These are phyloP conservation scores for Oreochromis mossambicus DNA, from an alignment of 2,797 vertebrate species.

Conservation along the genomic window DNA sequence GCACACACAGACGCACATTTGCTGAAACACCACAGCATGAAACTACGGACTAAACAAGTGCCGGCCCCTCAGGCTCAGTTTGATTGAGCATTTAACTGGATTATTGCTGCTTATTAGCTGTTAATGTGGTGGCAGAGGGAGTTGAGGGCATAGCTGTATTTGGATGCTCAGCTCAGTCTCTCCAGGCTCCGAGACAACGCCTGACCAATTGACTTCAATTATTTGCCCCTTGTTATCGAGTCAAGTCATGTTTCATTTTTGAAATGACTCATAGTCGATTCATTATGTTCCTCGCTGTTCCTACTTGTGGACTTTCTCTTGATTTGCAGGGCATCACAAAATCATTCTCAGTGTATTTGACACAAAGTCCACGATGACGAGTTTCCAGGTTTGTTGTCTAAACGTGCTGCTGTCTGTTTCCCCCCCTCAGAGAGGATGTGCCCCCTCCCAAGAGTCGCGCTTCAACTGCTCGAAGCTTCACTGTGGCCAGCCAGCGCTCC, in stretches of 20 bases:
- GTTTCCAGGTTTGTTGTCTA: not conserved
- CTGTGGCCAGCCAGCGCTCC: constrained; percentile 92
- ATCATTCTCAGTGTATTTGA: not conserved
- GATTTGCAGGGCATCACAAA: not conserved
- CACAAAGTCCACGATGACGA: not conserved
- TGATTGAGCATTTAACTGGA: constrained; percentile 75
- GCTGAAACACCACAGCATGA: constrained; percentile 30
- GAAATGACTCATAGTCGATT: constrained; percentile 23
- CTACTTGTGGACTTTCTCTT: not conserved
- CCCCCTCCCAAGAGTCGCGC: constrained; percentile 93
- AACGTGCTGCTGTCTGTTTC: not conserved
- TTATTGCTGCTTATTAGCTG: constrained; percentile 73
- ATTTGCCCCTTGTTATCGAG: constrained; percentile 29
- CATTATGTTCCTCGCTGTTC: not conserved
- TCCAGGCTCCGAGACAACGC: constrained; percentile 29
- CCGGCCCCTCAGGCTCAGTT: constrained; percentile 54
- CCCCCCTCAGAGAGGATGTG: constrained; percentile 87
- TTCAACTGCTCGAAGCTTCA: constrained; percentile 92
- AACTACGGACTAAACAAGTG: constrained; percentile 29
- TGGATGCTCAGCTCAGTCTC: constrained; percentile 27
- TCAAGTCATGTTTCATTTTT: constrained; percentile 37
- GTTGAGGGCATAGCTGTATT: constrained; percentile 31
- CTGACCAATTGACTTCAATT: constrained; percentile 32
- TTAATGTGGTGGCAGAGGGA: constrained; percentile 68
- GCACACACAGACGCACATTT: constrained; percentile 29